Evolutionary conservation across 2,113 vertebrate genomes (phyloP), one percentile per base, ranked within the genome.

Genomic region (Prionailurus bengalensis): DNA sequence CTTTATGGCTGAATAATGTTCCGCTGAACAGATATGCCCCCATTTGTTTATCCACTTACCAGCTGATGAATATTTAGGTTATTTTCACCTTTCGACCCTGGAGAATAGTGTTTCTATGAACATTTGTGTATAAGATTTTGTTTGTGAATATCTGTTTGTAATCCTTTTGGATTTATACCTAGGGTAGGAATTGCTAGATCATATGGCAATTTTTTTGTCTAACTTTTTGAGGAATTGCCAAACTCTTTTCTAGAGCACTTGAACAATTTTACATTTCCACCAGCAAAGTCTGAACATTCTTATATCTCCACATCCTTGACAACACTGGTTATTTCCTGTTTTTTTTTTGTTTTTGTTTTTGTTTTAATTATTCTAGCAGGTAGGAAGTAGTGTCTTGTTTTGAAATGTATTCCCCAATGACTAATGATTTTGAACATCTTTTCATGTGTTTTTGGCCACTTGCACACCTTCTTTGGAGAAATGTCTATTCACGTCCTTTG

Each of bases 81-180:
- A 81, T 42, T 85, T 73, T 31, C 15, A 55, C 25, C 53, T 39
- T 31, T 97, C 29, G 45, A 55, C 13, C 73, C 19, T 25, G 66
- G 31, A 58, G 19, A 86, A 87, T 42, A 39, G n/a, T 61, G 80
- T 61, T 93, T 39, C 10, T 33, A 3, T 48, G 76, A 74, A 88
- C 45, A 55, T 45, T 66, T 68, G 31, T 66, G 10, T 78, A 53
- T 53, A 9, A 17, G 27, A 36, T 79, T 78, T 76, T 79, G 51
- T 86, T 95, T 55, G 53, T 55, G 42, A 86, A 51, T 92, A 81
- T 12, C 58, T n/a, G 21, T 76, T 90, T 83, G 65, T 42, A 95
- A 5, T 89, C 42, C 45, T 76, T 89, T 84, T 78, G n/a, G 19
- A 53, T 90, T 29, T 63, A 36, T 7, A 80, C 19, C 23, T 33